Evolutionary conservation across 2,113 vertebrate genomes (phyloP).

Genomic region (Serranochromis macrocephalus): DNA sequence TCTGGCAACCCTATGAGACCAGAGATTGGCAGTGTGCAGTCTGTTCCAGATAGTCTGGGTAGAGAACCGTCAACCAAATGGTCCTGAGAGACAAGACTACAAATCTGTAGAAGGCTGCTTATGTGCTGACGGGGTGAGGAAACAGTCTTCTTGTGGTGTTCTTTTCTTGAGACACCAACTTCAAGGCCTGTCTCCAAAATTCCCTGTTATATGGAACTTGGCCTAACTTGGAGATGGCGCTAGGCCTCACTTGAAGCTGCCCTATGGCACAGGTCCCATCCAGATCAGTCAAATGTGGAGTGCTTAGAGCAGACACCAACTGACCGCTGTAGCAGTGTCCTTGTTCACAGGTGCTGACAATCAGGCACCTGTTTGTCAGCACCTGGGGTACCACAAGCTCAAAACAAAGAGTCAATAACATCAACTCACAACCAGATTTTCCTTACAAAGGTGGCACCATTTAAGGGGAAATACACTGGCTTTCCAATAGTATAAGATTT

Average conservation of each 20-base stretch:
- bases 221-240: not conserved
- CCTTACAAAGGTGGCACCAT: not conserved
- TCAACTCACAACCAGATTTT: not conserved
- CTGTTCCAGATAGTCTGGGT: not conserved
- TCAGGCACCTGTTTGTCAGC: not conserved
- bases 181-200: not conserved
- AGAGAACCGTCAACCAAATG: accelerated
- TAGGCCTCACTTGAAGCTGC: not conserved
- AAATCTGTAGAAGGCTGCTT: not conserved
- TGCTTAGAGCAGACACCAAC: not conserved
- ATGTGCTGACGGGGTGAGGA: not conserved
- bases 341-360: not conserved
- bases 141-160: not conserved
- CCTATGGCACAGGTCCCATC: not conserved
- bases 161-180: not conserved
- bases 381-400: not conserved
- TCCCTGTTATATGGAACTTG: not conserved
- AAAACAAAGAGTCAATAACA: not conserved
- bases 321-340: not conserved
- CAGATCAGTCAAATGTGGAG: not conserved
- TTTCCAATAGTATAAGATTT: not conserved
- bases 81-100: not conserved
- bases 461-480: not conserved
- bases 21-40: not conserved
- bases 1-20: not conserved